These are phyloP conservation scores for Aporophyla nigra DNA, from an alignment of 2,888 invertebrate species.

Conservation along the genomic window DNA sequence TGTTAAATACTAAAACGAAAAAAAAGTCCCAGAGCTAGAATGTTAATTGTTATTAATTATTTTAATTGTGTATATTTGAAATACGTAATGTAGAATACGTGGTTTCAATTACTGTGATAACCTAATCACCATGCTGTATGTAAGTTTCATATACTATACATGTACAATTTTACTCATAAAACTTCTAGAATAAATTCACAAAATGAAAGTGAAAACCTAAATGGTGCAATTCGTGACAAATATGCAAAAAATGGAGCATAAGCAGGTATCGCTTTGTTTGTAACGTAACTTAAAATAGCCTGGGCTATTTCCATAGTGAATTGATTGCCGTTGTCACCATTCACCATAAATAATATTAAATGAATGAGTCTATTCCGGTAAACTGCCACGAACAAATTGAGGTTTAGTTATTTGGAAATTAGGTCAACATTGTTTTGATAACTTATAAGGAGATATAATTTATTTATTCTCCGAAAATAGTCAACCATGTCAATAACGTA, in stretches of 20 bases:
- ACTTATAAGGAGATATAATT: not conserved
- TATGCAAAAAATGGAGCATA: not conserved
- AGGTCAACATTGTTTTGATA: conserved; percentile 11
- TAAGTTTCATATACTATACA: too few species aligned
- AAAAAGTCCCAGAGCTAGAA: too few species aligned
- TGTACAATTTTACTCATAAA: too few species aligned
- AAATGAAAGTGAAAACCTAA: too few species aligned
- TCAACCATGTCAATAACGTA: not conserved
- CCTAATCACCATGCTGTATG: too few species aligned
- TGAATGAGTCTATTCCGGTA: conserved; percentile 28
- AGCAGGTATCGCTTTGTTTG: not conserved
- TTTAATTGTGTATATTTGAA: too few species aligned
- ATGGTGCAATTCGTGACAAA: not conserved
- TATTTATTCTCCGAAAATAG: not conserved
- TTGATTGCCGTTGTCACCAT: conserved; percentile 26
- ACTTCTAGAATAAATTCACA: too few species aligned
- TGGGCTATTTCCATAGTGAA: conserved; percentile 14
- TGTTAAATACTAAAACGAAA: too few species aligned
- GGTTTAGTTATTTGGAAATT: conserved; percentile 28
- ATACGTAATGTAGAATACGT: too few species aligned
- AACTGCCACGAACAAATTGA: conserved; percentile 7
- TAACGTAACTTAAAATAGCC: conserved; percentile 14
- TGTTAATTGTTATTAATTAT: too few species aligned
- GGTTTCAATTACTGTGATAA: too few species aligned
- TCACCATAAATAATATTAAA: conserved; percentile 42